Conservation (phyloP, 37 sponge, comb jelly and placozoan genomes). For the Bolinopsis microptera region DNA sequence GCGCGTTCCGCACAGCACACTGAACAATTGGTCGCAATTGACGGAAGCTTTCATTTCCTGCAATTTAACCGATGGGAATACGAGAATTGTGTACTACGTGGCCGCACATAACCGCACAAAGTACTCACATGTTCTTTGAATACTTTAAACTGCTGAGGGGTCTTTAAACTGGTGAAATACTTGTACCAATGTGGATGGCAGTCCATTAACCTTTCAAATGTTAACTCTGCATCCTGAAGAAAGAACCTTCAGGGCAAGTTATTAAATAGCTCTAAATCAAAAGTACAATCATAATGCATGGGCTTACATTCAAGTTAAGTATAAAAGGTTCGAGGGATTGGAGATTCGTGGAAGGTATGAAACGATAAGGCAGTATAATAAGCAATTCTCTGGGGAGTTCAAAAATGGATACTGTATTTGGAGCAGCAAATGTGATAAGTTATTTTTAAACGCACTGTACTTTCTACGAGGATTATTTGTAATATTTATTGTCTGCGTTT, state of each 20-base stretch:
- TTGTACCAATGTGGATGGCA: constrained; percentile 75
- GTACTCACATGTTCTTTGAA: constrained; percentile 85
- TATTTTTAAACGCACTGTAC: too few relatives aligned
- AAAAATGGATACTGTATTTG: not conserved
- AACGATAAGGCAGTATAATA: not conserved
- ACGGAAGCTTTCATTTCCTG: not conserved
- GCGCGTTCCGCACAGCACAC: not conserved
- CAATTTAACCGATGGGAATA: not conserved
- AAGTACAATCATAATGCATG: too few relatives aligned
- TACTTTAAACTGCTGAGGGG: constrained; percentile 68
- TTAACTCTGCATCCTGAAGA: constrained; percentile 2
- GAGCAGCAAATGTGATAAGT: too few relatives aligned
- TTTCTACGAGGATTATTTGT: too few relatives aligned
- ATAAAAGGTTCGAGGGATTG: too few relatives aligned
- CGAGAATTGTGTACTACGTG: not conserved
- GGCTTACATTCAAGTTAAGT: too few relatives aligned
- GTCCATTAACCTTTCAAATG: constrained; percentile 70
- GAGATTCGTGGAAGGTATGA: not conserved
- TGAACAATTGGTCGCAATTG: not conserved
- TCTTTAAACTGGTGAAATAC: constrained; percentile 78
- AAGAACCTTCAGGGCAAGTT: not conserved
- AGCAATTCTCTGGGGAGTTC: not conserved
- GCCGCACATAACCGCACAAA: not conserved
- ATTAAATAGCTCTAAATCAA: too few relatives aligned
- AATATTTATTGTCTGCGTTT: too few relatives aligned